These are phyloP conservation scores for Diabrotica undecimpunctata DNA, from an alignment of 1,140 invertebrate species.

Conservation along the genomic window DNA sequence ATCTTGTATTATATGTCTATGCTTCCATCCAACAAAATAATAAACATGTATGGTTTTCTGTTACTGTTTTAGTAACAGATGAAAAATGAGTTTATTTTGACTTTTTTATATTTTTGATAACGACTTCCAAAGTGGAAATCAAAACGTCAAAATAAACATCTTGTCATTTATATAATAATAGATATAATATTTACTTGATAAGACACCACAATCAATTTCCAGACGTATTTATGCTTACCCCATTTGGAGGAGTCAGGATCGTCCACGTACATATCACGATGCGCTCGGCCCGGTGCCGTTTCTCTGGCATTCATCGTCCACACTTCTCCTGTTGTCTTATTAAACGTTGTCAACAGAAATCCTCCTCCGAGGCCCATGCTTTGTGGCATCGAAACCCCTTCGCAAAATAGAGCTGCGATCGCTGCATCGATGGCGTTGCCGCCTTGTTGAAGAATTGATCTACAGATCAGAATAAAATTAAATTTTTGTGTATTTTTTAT, in stretches of 20 bases:
- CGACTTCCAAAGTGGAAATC: too few species aligned
- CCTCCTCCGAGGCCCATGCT: constrained; percentile 82
- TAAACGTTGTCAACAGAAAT: constrained; percentile 74
- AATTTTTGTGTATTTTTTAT: too few species aligned
- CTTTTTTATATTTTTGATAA: too few species aligned
- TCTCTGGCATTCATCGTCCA: constrained; percentile 65
- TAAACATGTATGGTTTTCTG: too few species aligned
- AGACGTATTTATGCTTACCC: neutral
- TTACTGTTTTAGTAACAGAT: too few species aligned
- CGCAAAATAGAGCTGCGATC: constrained; percentile 74
- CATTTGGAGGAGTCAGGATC: constrained; percentile 7
- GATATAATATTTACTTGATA: too few species aligned
- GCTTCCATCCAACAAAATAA: too few species aligned
- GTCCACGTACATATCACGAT: constrained; percentile 58
- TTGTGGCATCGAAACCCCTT: constrained; percentile 73
- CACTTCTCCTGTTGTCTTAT: constrained; percentile 49
- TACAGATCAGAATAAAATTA: constrained; percentile 2
- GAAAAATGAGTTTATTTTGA: too few species aligned
- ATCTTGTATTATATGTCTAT: too few species aligned
- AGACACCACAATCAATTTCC: too few species aligned
- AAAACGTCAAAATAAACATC: too few species aligned
- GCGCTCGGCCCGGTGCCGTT: constrained; percentile 59
- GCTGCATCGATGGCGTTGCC: constrained; percentile 82
- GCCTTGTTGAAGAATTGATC: constrained; percentile 32
- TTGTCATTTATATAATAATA: too few species aligned